Evolutionary conservation across 2,888 invertebrate species (phyloP).

Genomic region (Heliconius sara): DNA sequence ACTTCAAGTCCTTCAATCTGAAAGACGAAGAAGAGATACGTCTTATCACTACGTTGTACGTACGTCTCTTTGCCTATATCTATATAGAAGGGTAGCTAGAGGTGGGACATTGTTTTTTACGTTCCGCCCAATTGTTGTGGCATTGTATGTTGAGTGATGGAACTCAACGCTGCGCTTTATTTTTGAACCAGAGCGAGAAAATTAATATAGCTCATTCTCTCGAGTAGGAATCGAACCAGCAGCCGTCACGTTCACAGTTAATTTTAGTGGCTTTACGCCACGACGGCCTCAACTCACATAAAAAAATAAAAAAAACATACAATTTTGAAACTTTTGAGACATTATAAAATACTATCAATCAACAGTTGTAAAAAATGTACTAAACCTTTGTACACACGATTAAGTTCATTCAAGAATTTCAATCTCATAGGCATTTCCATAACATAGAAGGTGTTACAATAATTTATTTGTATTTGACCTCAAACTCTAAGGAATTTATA

Average conservation of each 20-base stretch:
- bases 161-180: background rate
- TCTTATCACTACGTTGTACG: too few species aligned
- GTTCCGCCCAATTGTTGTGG: background rate
- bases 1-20: too few species aligned
- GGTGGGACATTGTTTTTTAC: background rate
- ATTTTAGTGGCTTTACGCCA: too few species aligned
- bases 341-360: background rate
- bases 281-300: too few species aligned
- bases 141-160: background rate
- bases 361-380: background rate
- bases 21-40: too few species aligned
- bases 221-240: background rate
- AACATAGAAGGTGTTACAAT: background rate
- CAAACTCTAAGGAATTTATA: conserved; percentile 15
- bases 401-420: background rate
- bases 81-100: too few species aligned
- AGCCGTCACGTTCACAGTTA: too few species aligned
- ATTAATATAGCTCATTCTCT: too few species aligned
- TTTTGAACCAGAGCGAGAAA: too few species aligned
- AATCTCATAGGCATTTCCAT: background rate
- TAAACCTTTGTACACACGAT: background rate
- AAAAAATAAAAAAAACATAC: background rate
- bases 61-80: too few species aligned
- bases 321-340: background rate
- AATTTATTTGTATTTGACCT: conserved; percentile 3